phyloP scores from a whole-genome alignment of 2,113 vertebrate species.

The Raja brachyura region DNA sequence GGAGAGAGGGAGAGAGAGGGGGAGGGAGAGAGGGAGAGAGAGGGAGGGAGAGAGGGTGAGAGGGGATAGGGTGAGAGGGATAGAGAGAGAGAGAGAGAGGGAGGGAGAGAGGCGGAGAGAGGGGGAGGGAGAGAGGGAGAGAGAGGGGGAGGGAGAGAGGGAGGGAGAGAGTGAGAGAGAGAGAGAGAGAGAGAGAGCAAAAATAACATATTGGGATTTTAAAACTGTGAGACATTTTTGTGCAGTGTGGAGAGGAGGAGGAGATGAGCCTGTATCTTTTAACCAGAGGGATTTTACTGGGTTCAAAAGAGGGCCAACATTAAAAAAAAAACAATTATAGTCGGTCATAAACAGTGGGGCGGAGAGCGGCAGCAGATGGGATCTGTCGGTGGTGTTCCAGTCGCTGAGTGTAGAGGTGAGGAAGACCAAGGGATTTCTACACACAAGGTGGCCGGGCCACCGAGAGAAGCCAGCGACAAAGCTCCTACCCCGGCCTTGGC shows the following conservation, averaged over 20 bases:
- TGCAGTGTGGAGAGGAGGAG: background rate
- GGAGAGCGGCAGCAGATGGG: background rate
- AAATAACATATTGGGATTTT: background rate
- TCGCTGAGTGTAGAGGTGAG: background rate
- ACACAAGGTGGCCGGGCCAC: background rate
- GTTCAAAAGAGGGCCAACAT: background rate
- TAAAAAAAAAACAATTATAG: background rate
- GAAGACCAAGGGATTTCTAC: background rate
- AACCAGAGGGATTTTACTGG: background rate
- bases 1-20: background rate
- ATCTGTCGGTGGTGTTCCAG: background rate
- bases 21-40: background rate
- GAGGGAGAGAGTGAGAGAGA: background rate
- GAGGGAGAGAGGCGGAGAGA: background rate
- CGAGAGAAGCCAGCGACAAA: background rate
- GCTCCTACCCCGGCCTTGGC: background rate
- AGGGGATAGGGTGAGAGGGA: no score
- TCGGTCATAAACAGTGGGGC: background rate
- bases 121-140: background rate
- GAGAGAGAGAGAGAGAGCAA: background rate
- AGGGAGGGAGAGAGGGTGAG: no score
- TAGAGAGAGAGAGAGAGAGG: background rate
- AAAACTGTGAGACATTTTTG: background rate
- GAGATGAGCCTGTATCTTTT: background rate
- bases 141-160: background rate